Base-by-base conservation (phyloP, 2,113 vertebrate genomes). In the Thymallus thymallus region DNA sequence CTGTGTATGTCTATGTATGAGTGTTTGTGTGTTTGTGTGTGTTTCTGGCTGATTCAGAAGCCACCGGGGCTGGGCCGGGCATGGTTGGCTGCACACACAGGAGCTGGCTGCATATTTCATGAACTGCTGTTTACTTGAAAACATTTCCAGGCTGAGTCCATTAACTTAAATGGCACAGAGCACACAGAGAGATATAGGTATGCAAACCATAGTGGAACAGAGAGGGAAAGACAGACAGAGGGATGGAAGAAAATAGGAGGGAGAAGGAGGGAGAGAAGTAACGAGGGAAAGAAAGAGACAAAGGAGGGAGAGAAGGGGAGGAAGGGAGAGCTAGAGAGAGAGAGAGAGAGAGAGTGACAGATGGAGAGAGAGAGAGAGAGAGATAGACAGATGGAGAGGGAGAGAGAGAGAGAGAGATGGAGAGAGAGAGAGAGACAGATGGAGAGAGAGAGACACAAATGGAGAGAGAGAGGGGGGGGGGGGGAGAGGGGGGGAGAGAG, bases 71-170 rank as follows among this genome's bases (percentile, higher is more conserved):
- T 51, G 48, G 48, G 35, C 35, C 2, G 35, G 55, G 70, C 62
- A 83, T 56, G 79, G 74, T 74, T 75, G 73, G 77, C 70, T 76
- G 73, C 76, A 74, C 72, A 32, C 26, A 74, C 66, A 71, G 64
- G 32, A 76, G 76, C 24, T 55, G 45, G 63, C 73, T 90, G 82
- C 87, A 90, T 91, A 85, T 88, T 91, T 85, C 79, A 91, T 85
- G 85, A 89, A 84, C 76, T 72, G 82, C 83, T 90, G 87, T 87
- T 88, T 88, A 83, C 83, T 82, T 85, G 80, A 73, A 76, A 84
- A 76, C 79, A 77, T 80, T 82, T 82, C 83, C 29, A 51, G 75
- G 74, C 74, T 64, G 74, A 88, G 79, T 82, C 84, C 86, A 90
- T 88, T 88, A 87, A 85, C 76, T 80, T 69, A 84, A 86, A 88